Base-by-base conservation (phyloP, 2,888 invertebrate species). In the Mimas tiliae region DNA sequence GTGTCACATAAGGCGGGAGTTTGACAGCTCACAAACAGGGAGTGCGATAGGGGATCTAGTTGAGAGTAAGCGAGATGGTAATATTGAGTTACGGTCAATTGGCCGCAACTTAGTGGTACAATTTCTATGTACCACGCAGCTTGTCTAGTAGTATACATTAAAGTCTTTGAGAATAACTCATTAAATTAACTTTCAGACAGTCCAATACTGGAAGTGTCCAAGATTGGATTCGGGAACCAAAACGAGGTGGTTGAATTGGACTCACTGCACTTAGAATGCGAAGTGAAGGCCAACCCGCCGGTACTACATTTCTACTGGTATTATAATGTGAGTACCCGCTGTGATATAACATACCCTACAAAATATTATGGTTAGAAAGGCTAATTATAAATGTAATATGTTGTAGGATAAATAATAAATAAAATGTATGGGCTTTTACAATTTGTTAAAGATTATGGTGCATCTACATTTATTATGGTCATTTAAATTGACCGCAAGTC, bases 201-300 rank as follows among this genome's bases (percentile, higher is more conserved):
- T 74, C 93, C 93, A 71, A 87, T 91, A 81, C 87, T 92, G 69
- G 91, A 93, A 74, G 83, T 92, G 63, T 75, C 82, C 19, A 85
- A 81, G 62, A 69, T 88, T 55, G 90, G 88, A 52, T 87, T 86
- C 52, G 86, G 88, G 62, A 86, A 81, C 70, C 69, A 82, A 65
- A 86, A 84, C 67, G 88, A 89, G 68, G 87, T 91, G 62, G 86
- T 90, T 2, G 94, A 94, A 73, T 80, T 94, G 70, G 91, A 93
- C 69, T 80, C 86, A 2, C 70, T 94, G 55, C 87, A 86, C 65
- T 77, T 94, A 65, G 85, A 89, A 66, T 94, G 94, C 71, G 92
- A 93, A 70, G 86, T 85, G 47, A 84, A 81, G 72, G 91, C 94
- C 66, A 94, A 94, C 74, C 94, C 94, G 14, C 89, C 92, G 0